Evolutionary conservation across 2,113 vertebrate species (phyloP), one percentile per base, ranked within the genome.

Genomic region (Rhinoderma darwinii): DNA sequence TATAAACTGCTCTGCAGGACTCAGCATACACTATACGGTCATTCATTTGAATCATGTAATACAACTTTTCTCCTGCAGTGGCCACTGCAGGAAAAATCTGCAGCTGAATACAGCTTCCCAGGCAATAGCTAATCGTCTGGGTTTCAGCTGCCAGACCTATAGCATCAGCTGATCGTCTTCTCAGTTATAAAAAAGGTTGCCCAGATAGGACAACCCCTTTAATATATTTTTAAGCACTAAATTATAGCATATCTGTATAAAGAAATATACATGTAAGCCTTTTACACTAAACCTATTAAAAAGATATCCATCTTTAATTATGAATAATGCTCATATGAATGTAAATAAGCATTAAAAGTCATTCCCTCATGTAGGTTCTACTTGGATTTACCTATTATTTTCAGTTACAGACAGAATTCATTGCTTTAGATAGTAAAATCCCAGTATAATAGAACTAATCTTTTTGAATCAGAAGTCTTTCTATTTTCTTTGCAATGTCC

Each of bases 381-480:
- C 30, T 51, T 37, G 35, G 9, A 41, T 25, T 72, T 72, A 37
- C 18, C 66, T 35, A 68, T 70, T 70, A 20, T 70, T 70, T 37
- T 37, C 66, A 70, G 32, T 20, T 35, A 1, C 66, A 37, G 66
- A 22, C 66, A 35, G 66, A 70, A 70, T 37, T 7, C 66, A 37
- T 51, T 1, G n/a, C 78, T 81, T 66, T 30, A 44, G n/a, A 25
- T 8, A 32, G 20, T 17, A 44, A 43, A 66, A 82, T 82, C 56
- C 56, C 20, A 6, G 18, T 43, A 82, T 82, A 82, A 82, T 66
- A 56, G 56, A 82, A 82, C 27, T 6, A 44, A 43, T 82, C 37
- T 63, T 66, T 82, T 43, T 82, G 79, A 32, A 78, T 78, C 18
- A 54, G 27, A 32, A 51, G 37, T 20, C 50, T 30, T 54, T 54